Base-by-base conservation (phyloP, 1,140 invertebrate genomes). In the Aricia agestis region DNA sequence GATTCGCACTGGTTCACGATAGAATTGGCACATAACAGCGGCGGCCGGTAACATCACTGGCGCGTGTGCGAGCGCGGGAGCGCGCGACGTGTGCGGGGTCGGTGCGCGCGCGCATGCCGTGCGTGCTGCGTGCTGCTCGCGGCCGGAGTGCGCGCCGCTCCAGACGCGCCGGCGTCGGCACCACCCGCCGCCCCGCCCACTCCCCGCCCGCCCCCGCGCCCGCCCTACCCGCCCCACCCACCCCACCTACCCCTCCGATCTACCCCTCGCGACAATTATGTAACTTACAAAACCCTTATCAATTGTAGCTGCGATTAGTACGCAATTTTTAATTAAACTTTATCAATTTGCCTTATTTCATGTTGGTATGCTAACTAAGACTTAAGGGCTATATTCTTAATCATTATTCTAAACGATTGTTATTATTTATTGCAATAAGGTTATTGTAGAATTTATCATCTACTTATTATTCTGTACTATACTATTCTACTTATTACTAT, bases 1-100 rank as follows among this genome's bases (percentile, higher is more conserved):
- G 79, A 85, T 80, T 73, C 78, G 84, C 85, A 88, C 86, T 78
- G 79, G 81, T 85, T 88, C 85, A 89, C 85, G 80, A 83, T 78
- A 79, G 79, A 81, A 83, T 72, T 75, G 78, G 83, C 83, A 86
- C 89, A 91, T 85, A 82, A 86, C 82, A 84, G 80, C 81, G 78
- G 81, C 82, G 71, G 72, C 75, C 79, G 85, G 83, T 82, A 86
- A 82, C 87, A 90, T 90, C 78, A 86, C 88, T 82, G 81, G 81
- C 81, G 82, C 82, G 77, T 76, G 74, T 74, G 76, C 76, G 81
- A 73, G 83, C 82, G 81, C 82, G 81, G 78, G 80, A 78, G 80
- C 82, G 82, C 78, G 84, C 77, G 36, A 36, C 36, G 36, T 81
- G 75, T 78, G 75, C 80, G 82, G 77, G 80, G 76, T 74, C 77